Percentiles rank a stretch among this genome's conserved stretches.
phyloP scores from a whole-genome alignment of 2,113 vertebrate species.

The Rhinogobius similis region DNA sequence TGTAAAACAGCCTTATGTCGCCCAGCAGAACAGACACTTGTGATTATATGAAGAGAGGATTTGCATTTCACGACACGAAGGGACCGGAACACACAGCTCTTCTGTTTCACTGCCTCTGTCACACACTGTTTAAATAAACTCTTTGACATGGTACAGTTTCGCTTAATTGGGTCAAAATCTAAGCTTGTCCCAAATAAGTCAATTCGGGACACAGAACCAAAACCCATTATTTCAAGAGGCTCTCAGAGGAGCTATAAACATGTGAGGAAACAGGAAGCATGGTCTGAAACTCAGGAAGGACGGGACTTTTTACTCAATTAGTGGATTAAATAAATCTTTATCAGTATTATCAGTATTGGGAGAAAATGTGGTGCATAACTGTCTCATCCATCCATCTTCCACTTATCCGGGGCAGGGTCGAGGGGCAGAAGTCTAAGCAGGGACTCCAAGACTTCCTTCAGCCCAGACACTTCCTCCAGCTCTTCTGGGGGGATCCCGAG shows the following conservation, averaged over 20 bases:
- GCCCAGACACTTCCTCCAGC: too few species aligned
- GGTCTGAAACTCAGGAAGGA: background rate
- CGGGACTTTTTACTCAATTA: too few species aligned
- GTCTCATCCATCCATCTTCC: too few species aligned
- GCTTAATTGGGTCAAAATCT: constrained; percentile 47
- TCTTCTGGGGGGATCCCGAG: too few species aligned
- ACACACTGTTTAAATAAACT: constrained; percentile 25
- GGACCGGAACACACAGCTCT: constrained; percentile 29
- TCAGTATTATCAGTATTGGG: too few species aligned
- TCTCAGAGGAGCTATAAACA: constrained; percentile 5
- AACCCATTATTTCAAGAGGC: constrained; percentile 24
- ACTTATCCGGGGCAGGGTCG: too few species aligned
- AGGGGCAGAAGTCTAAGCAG: too few species aligned
- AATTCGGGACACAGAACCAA: constrained; percentile 33
- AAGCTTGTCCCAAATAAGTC: constrained; percentile 46
- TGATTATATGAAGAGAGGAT: constrained; percentile 65
- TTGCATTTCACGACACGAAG: constrained; percentile 44
- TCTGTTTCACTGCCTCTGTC: too few species aligned
- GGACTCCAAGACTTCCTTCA: too few species aligned
- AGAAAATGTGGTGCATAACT: too few species aligned
- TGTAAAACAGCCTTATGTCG: constrained; percentile 59
- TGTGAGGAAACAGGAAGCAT: background rate
- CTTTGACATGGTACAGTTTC: constrained; percentile 19
- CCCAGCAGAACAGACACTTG: constrained; percentile 59
- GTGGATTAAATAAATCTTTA: too few species aligned